Evolutionary conservation across 2,797 vertebrate genomes (phyloP).

Genomic region (Artibeus lituratus): DNA sequence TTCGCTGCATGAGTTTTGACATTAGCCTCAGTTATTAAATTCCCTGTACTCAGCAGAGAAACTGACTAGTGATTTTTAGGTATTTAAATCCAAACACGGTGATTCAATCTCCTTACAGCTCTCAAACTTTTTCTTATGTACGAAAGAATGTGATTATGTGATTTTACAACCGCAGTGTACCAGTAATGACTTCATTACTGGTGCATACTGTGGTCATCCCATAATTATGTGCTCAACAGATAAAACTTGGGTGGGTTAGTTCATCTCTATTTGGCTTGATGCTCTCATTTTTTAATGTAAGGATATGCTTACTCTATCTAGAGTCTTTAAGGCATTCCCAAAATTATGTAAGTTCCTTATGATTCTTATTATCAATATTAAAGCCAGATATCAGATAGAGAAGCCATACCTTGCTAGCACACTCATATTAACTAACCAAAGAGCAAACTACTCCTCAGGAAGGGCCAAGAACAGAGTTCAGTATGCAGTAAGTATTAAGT

Average conservation of each 20-base stretch:
- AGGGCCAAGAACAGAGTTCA: not conserved
- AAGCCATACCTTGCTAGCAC: not conserved
- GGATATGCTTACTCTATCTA: not conserved
- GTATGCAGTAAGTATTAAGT: not conserved
- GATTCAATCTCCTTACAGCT: not conserved
- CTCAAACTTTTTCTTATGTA: not conserved
- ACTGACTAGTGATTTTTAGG: not conserved
- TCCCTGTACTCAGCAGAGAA: not conserved
- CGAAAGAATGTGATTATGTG: not conserved
- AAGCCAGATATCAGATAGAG: not conserved
- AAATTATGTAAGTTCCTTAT: not conserved
- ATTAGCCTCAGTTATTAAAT: not conserved
- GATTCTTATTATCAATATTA: not conserved
- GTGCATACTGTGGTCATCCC: not conserved
- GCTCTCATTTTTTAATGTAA: slow-evolving; percentile 14
- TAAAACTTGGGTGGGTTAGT: not conserved
- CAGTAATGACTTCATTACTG: not conserved
- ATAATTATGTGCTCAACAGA: not conserved
- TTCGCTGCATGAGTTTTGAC: not conserved
- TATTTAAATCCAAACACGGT: not conserved
- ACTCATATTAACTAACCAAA: not conserved
- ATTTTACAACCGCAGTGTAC: not conserved
- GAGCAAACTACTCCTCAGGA: not conserved
- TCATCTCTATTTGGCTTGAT: not conserved
- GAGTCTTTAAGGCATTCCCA: not conserved